Evolutionary conservation across 2,113 vertebrate genomes (phyloP), one percentile per base, ranked within the genome.

Genomic region (Emydocephalus ijimae): DNA sequence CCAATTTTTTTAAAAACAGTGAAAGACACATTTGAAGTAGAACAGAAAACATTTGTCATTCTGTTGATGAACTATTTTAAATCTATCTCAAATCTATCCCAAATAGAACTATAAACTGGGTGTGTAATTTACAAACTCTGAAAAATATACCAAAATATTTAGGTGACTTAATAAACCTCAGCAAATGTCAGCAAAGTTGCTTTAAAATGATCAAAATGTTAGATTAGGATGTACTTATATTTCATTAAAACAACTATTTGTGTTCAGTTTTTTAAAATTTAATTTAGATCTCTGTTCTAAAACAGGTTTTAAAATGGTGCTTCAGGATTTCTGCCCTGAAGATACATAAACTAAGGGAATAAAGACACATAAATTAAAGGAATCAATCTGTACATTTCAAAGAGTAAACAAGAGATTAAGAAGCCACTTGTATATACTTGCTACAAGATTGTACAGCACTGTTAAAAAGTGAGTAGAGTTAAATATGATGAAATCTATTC

Each of bases 291-390:
- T 94, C 12, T 91, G 50, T 92, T 81, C 69, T 86, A 52, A 54
- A 50, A 45, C 39, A 10, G 50, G 26, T 59, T 81, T 24, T 54
- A 89, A 87, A 91, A 85, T 43, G 74, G 0, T 88, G 64, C 52
- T 87, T 92, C 81, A 81, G 57, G 12, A 90, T 92, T 93, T 93
- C 43, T 56, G 74, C 39, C n/a, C 90, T 50, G 64, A 48, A 89
- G 34, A 94, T 93, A 94, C 74, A 26, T 59, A 91, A 81, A 88
- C 12, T 89, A 92, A 95, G 24, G 9, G 9, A 61, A 61, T 61
- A 24, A 48, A 89, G 34, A 94, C 91, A 94, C 74, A 26, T 69
- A 91, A 81, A 88, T 9, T 89, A 92, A 95, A 91, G 20, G 86
- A 69, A 88, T 48, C 86, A 61, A 87, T 91, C 74, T 0, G 7